phyloP scores from a whole-genome alignment of 2,797 vertebrate genomes.

The Martes flavigula region DNA sequence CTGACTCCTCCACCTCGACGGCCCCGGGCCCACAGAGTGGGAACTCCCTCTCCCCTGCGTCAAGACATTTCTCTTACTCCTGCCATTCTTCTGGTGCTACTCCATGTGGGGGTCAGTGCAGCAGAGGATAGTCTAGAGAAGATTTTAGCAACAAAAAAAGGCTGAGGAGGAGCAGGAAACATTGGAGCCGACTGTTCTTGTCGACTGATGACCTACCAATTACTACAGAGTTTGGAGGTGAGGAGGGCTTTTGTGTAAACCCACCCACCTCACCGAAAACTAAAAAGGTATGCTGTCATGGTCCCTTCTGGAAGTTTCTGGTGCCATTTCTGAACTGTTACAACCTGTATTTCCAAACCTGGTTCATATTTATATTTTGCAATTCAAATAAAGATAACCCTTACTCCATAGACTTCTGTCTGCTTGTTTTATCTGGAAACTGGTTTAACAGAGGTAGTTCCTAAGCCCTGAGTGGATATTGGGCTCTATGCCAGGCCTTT shows the following conservation, averaged over 20 bases:
- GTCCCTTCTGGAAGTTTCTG: constrained; percentile 74
- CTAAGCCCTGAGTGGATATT: not conserved
- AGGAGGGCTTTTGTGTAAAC: constrained; percentile 46
- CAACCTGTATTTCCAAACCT: constrained; percentile 73
- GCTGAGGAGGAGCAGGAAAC: constrained; percentile 36
- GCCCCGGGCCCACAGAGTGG: constrained; percentile 17
- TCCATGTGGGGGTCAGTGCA: constrained; percentile 63
- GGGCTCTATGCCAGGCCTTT: not conserved
- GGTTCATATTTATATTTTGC: constrained; percentile 78
- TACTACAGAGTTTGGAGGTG: constrained; percentile 22
- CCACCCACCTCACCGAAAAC: constrained; percentile 33
- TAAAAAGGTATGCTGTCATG: constrained; percentile 52
- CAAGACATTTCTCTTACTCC: constrained; percentile 72
- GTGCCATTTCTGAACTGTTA: constrained; percentile 78
- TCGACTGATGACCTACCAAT: constrained; percentile 33
- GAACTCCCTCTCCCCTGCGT: constrained; percentile 30
- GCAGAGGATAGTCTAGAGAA: constrained; percentile 50
- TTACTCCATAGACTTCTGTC: constrained; percentile 12
- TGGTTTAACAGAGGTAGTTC: constrained; percentile 37
- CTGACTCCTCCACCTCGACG: not conserved
- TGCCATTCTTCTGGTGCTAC: constrained; percentile 75
- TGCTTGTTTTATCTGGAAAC: constrained; percentile 7
- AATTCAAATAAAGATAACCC: constrained; percentile 70
- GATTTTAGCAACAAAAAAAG: not conserved
- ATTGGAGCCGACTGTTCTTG: constrained; percentile 37